Conservation (phyloP, 2,888 invertebrate species). For the Tridacna crocea region DNA sequence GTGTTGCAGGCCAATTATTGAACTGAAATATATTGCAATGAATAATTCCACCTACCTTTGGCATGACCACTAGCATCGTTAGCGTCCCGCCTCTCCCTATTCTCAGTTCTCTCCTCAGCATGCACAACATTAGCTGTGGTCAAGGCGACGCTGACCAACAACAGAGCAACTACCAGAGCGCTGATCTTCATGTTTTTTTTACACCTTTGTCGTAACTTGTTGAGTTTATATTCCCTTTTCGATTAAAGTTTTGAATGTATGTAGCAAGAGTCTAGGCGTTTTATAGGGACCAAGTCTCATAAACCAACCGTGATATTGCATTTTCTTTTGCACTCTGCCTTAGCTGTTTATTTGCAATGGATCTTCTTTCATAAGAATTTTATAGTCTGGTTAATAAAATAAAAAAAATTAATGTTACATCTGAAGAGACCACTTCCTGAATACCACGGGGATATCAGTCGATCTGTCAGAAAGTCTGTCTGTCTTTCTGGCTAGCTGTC, state of each 20-base stretch:
- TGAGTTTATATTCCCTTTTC: neutral
- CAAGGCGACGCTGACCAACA: conserved; percentile 10
- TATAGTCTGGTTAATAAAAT: too few relatives aligned
- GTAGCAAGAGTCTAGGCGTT: neutral
- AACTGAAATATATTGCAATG: neutral
- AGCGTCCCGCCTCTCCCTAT: neutral
- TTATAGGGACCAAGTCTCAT: neutral
- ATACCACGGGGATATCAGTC: too few relatives aligned
- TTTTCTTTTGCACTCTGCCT: too few relatives aligned
- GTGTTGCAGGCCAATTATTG: too few relatives aligned
- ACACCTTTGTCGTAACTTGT: neutral
- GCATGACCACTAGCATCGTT: neutral
- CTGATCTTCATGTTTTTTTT: conserved; percentile 19
- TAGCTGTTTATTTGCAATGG: too few relatives aligned
- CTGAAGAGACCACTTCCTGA: too few relatives aligned
- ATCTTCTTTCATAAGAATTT: too few relatives aligned
- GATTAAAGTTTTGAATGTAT: neutral
- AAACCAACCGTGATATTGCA: neutral
- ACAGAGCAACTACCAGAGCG: conserved; percentile 11
- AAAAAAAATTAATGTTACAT: too few relatives aligned
- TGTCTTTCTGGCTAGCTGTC: too few relatives aligned
- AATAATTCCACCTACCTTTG: too few relatives aligned
- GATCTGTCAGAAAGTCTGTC: too few relatives aligned
- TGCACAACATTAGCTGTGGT: conserved; percentile 5
- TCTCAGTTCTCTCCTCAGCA: conserved; percentile 7